phyloP scores from a whole-genome alignment of 2,797 vertebrate genomes.

The Lates japonicus region DNA sequence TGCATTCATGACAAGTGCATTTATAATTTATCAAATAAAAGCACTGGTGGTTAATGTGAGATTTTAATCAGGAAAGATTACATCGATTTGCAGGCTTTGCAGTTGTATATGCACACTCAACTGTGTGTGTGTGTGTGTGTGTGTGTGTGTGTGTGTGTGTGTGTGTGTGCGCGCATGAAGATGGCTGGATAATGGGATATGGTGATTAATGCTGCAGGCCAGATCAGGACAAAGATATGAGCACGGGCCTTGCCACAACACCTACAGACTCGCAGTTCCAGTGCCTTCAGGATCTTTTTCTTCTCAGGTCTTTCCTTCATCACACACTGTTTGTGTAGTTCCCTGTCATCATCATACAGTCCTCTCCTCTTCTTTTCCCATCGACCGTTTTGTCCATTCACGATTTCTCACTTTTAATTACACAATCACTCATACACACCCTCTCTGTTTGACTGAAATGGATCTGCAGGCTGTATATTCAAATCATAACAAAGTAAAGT shows the following conservation, averaged over 20 bases:
- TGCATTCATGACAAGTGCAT: slow-evolving; percentile 20
- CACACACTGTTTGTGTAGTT: neutral
- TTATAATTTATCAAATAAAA: slow-evolving; percentile 24
- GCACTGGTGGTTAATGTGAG: neutral
- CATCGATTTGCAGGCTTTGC: slow-evolving; percentile 14
- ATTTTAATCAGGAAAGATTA: neutral
- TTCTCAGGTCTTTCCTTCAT: slow-evolving; percentile 14
- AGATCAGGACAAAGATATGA: slow-evolving; percentile 52
- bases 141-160: slow-evolving; percentile 16
- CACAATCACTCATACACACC: neutral
- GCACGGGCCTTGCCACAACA: slow-evolving; percentile 43
- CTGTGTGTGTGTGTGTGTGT: slow-evolving; percentile 12
- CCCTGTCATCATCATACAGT: slow-evolving; percentile 2
- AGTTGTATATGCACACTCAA: neutral
- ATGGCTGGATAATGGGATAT: slow-evolving; percentile 32
- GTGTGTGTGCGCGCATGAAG: slow-evolving; percentile 23
- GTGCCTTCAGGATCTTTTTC: slow-evolving; percentile 38
- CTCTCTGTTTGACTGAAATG: neutral
- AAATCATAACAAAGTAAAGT: slow-evolving; percentile 23
- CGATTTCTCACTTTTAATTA: neutral
- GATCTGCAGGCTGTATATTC: neutral
- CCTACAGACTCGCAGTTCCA: slow-evolving; percentile 23
- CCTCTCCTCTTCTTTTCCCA: neutral
- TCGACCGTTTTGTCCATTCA: slow-evolving; percentile 1
- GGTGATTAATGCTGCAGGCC: slow-evolving; percentile 46